Evolutionary conservation across 2,113 vertebrate genomes (phyloP).

Genomic region (Rhodinocichla rosea): DNA sequence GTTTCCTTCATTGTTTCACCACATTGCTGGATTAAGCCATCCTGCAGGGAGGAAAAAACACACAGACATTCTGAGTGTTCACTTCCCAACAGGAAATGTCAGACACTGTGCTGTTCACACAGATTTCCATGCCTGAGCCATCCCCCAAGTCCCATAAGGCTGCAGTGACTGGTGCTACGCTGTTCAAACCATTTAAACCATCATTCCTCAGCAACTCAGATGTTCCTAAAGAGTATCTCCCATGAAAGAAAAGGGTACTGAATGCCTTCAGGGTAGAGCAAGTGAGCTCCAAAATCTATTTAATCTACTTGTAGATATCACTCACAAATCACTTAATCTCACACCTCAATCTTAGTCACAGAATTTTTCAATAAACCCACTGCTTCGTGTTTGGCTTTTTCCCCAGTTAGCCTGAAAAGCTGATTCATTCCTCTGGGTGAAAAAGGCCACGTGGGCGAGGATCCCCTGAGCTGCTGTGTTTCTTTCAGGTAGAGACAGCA

Average conservation of each 20-base stretch:
- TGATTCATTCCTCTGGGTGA: background rate
- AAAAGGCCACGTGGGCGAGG: fast-evolving
- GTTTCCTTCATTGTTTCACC: conserved; percentile 99
- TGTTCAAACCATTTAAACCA: background rate
- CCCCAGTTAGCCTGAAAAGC: background rate
- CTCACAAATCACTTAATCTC: background rate
- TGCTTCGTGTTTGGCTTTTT: background rate
- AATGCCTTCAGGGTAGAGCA: background rate
- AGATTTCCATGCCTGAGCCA: background rate
- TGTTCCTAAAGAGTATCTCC: background rate
- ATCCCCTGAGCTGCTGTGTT: fast-evolving
- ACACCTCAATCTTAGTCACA: background rate
- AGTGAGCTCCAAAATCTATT: background rate
- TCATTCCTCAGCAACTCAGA: background rate
- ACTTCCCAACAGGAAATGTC: background rate
- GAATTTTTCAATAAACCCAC: background rate
- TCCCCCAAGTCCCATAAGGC: background rate
- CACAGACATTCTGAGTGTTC: background rate
- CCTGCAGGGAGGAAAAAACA: conserved; percentile 70
- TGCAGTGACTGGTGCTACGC: fast-evolving
- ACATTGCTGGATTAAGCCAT: conserved; percentile 94
- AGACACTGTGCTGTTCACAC: background rate
- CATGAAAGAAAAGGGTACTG: background rate
- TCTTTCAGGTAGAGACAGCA: background rate
- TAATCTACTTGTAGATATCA: background rate